phyloP scores from a whole-genome alignment of 2,113 vertebrate species.

The Pica pica region DNA sequence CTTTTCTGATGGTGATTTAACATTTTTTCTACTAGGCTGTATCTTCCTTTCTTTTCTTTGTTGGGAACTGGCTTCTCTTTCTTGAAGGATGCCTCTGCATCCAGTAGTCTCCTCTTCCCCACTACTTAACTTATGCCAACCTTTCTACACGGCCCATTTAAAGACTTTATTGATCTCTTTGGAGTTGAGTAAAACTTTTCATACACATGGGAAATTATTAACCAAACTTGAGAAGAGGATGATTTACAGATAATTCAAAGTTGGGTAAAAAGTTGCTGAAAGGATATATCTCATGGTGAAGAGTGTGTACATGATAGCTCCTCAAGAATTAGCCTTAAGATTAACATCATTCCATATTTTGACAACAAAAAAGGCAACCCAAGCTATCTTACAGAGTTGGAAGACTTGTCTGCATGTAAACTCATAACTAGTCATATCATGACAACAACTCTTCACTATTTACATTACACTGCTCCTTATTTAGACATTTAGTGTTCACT shows the following conservation, averaged over 20 bases:
- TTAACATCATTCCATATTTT: neutral
- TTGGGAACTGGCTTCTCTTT: neutral
- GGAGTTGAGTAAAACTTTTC: neutral
- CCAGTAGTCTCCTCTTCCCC: neutral
- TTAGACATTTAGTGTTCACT: neutral
- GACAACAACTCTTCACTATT: neutral
- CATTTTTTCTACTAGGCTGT: neutral
- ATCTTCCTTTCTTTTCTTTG: neutral
- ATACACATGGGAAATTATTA: neutral
- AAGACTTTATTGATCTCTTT: neutral
- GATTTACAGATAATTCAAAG: neutral
- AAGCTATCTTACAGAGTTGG: neutral
- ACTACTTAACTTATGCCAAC: neutral
- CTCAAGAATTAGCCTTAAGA: neutral
- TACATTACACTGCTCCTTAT: neutral
- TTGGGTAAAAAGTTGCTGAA: neutral
- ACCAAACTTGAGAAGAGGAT: neutral
- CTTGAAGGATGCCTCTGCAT: neutral
- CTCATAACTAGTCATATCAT: neutral
- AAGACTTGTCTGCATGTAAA: neutral
- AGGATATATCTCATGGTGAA: neutral
- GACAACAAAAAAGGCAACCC: neutral
- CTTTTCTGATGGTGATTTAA: neutral
- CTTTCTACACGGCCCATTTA: neutral
- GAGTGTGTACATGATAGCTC: fast-evolving